These are phyloP conservation scores for Podargus strigoides DNA, from an alignment of 2,797 vertebrate species.

Conservation along the genomic window DNA sequence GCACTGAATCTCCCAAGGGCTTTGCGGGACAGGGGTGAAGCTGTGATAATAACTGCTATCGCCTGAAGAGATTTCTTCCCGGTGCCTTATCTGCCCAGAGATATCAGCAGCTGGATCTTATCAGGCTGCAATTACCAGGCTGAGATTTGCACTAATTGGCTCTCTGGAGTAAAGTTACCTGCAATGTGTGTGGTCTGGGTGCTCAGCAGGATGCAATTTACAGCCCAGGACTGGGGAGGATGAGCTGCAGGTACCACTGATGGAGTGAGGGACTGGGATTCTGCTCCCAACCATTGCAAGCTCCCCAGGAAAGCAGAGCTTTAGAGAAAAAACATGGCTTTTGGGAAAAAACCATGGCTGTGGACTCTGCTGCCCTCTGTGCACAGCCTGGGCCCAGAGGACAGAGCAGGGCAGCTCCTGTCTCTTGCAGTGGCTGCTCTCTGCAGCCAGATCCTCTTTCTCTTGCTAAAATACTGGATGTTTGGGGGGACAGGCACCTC, in stretches of 20 bases:
- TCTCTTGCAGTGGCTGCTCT: too few species aligned
- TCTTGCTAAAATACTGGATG: too few species aligned
- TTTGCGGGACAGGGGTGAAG: not conserved
- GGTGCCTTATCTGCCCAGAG: slow-evolving; percentile 39
- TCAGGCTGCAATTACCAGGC: slow-evolving; percentile 65
- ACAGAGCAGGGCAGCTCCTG: too few species aligned
- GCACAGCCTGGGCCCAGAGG: not conserved
- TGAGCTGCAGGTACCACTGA: not conserved
- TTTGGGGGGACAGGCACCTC: not conserved
- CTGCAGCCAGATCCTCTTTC: not conserved
- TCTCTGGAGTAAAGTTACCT: slow-evolving; percentile 71
- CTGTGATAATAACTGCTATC: not conserved
- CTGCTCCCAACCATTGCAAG: too few species aligned
- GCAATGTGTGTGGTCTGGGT: slow-evolving; percentile 18
- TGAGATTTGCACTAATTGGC: slow-evolving; percentile 73
- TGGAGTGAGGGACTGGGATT: too few species aligned
- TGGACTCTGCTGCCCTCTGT: accelerated
- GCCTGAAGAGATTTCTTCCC: not conserved
- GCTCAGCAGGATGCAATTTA: slow-evolving; percentile 50
- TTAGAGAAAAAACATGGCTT: accelerated
- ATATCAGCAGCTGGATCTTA: slow-evolving; percentile 57
- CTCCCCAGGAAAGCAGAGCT: not conserved
- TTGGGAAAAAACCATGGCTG: accelerated
- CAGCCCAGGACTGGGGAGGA: not conserved
- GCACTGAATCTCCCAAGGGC: not conserved